Percentiles rank a stretch among this genome's conserved stretches.
Evolutionary conservation across 2,113 vertebrate species (phyloP).

Genomic region (Chinchilla lanigera): DNA sequence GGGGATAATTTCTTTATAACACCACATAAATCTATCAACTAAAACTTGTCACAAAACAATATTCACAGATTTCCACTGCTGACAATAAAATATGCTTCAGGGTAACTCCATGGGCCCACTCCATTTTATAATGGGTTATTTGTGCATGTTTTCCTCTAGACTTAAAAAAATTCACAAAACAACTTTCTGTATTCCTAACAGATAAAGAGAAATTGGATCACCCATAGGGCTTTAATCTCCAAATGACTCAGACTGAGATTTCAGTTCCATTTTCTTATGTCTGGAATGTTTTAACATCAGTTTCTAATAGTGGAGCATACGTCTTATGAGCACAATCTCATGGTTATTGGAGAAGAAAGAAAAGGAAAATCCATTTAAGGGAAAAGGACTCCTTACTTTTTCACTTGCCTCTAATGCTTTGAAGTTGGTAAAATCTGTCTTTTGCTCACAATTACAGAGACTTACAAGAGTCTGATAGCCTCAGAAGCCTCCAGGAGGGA

Average conservation of each 20-base stretch:
- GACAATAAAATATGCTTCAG: background rate
- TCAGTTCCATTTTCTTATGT: conserved; percentile 37
- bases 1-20: background rate
- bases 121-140: background rate
- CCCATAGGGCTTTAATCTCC: background rate
- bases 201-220: background rate
- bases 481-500: background rate
- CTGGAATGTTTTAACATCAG: background rate
- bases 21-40: background rate
- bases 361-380: background rate
- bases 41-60: conserved; percentile 8
- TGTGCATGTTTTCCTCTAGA: background rate
- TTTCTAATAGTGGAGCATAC: background rate
- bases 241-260: background rate
- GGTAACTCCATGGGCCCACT: background rate
- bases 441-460: background rate
- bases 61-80: background rate
- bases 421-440: background rate
- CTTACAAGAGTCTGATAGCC: background rate
- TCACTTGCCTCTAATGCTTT: conserved; percentile 20
- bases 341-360: background rate
- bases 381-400: background rate
- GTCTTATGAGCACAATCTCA: background rate
- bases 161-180: conserved; percentile 6
- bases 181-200: background rate